Evolutionary conservation across 2,797 vertebrate genomes (phyloP), one percentile per base, ranked within the genome.

Genomic region (Peromyscus nudipes): DNA sequence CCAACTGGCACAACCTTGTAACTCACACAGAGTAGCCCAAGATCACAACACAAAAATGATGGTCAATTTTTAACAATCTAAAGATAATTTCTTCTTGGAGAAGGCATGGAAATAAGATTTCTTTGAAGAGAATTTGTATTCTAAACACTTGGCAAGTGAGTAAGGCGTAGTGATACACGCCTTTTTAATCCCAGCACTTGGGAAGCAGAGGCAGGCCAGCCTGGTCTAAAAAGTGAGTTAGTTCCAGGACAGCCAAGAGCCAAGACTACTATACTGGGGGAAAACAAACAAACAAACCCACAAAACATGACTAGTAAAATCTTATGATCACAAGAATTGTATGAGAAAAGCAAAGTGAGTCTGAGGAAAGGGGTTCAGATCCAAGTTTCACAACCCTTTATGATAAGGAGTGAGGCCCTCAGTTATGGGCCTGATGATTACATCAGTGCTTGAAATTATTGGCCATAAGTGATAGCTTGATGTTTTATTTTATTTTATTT

Each of bases 331-430:
- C 10, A 6, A 40, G 12, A 34, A 21, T 7, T 1, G 4, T 4
- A 65, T 8, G 29, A 81, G 73, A 25, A 46, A 8, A 43, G 65
- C 4, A 1, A 14, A 0, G n/a, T 0, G 21, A 64, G n/a, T 10
- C 1, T 67, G 75, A 29, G 49, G 4, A 17, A 2, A 55, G 0
- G 4, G 31, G 46, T 55, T 71, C 19, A 2, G 25, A 11, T 29
- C 3, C 1, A 17, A 40, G 55, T 14, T 29, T 37, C 64, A 65
- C 0, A 21, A 16, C 1, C 29, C 34, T 5, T 1, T 0, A 0
- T 0, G 13, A 31, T 64, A 4, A 16, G 11, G 34, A 75, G 4
- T 16, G 23, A 27, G 25, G 25, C 29, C 34, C 21, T 46, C 43
- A 34, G n/a, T 2, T 8, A 1, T n/a, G 27, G 40, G n/a, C 29